Base-by-base conservation (phyloP, 2,797 vertebrate genomes). In the Micromesistius poutassou region DNA sequence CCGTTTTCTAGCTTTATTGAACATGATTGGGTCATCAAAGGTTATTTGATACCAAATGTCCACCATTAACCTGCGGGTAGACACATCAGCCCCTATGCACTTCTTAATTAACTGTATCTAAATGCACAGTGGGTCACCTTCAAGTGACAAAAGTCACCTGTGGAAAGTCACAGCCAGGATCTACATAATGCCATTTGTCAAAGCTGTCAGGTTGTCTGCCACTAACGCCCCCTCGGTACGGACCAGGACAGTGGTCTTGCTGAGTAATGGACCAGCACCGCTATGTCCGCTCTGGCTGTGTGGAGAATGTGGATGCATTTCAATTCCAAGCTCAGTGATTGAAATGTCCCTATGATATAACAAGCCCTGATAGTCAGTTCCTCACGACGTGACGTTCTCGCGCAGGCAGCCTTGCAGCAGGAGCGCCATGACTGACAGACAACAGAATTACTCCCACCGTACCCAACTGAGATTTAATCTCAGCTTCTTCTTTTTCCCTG, bases 101-200 rank as follows among this genome's bases (percentile, higher is more conserved):
- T 25, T 22, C 55, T 25, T 50, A 22, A 25, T 62, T 7, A 62
- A 6, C 5, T 9, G n/a, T 25, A n/a, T 62, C 55, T 62, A 25
- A 8, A 62, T 22, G 22, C 22, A 62, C 55, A 62, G 22, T 62
- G 25, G n/a, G 22, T 9, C 55, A 62, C 46, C 46, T 50, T 22
- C 16, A 22, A 5, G 16, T 50, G 33, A 73, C 84, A 74, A 80
- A 33, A 76, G 78, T 81, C 80, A 82, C 76, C 70, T 72, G 80
- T 19, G 30, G 81, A 77, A 78, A 72, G n/a, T 8, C 1, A 85
- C 72, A 4, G 33, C 76, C 76, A 78, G 70, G 72, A 86, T 86
- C 88, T 84, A 50, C 83, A 81, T 91, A 82, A 85, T 87, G 70
- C n/a, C 71, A 82, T 88, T 84, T 82, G 82, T 84, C 77, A 78